These are phyloP conservation scores for Dermolepida albohirtum DNA, from an alignment of 2,888 invertebrate species.

Conservation along the genomic window DNA sequence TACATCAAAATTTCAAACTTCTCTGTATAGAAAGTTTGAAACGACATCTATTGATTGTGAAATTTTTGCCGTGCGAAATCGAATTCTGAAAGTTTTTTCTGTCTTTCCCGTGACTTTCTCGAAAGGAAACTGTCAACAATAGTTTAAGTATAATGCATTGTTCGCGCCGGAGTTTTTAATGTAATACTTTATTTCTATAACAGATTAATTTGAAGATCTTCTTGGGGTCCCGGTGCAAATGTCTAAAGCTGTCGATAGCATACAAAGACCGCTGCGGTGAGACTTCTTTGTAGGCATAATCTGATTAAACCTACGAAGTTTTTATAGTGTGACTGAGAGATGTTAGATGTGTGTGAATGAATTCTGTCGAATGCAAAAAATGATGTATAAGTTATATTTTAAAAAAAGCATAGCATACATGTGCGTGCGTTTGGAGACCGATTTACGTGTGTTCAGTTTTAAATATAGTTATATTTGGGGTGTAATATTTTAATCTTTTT, in stretches of 20 bases:
- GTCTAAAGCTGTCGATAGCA: slow-evolving; percentile 43
- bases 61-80: slow-evolving; percentile 25
- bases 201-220: slow-evolving; percentile 46
- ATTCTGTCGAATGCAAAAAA: slow-evolving; percentile 5
- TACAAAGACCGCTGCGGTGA: slow-evolving; percentile 45
- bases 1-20: background rate
- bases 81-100: slow-evolving; percentile 31
- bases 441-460: too few species aligned
- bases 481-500: too few species aligned
- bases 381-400: background rate
- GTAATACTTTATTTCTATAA: slow-evolving; percentile 45
- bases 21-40: background rate
- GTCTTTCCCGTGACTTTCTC: slow-evolving; percentile 25
- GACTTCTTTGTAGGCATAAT: slow-evolving; percentile 49
- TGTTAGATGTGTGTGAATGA: slow-evolving; percentile 23
- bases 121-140: slow-evolving; percentile 36
- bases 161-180: slow-evolving; percentile 34
- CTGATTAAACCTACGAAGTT: slow-evolving; percentile 50
- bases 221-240: slow-evolving; percentile 25
- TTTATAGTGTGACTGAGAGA: slow-evolving; percentile 44
- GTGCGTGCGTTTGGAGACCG: too few species aligned
- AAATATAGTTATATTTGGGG: too few species aligned
- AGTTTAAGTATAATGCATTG: slow-evolving; percentile 34
- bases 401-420: too few species aligned
- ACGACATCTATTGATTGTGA: slow-evolving; percentile 28